These are phyloP conservation scores for Momotus momota DNA, from an alignment of 2,797 vertebrate genomes.

Conservation along the genomic window DNA sequence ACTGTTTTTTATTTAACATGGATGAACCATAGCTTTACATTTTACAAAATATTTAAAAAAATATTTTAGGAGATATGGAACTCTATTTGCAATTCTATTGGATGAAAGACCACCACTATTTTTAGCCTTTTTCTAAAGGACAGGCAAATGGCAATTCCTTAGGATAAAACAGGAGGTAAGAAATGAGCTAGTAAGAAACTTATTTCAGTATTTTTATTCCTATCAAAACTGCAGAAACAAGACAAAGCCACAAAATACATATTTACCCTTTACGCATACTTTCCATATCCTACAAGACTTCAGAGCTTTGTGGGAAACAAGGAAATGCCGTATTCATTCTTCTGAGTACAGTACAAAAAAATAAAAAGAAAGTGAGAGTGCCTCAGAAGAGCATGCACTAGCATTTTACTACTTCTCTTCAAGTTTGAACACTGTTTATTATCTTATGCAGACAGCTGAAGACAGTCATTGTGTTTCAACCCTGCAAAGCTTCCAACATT, in stretches of 20 bases:
- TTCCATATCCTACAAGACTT: background rate
- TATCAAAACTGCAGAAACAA: background rate
- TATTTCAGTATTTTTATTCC: background rate
- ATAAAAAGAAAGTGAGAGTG: constrained; percentile 39
- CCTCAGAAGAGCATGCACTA: background rate
- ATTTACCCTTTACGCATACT: background rate
- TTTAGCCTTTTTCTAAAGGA: background rate
- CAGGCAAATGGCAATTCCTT: background rate
- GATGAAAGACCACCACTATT: background rate
- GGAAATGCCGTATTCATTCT: background rate
- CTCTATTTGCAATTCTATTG: background rate
- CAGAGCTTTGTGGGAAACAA: background rate
- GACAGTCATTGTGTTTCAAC: constrained; percentile 31
- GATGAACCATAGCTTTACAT: background rate
- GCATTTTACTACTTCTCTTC: constrained; percentile 8
- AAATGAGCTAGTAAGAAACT: background rate
- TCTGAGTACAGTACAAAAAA: background rate
- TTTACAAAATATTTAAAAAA: background rate
- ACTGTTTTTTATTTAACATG: background rate
- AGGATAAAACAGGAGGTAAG: background rate
- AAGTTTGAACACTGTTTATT: constrained; percentile 43
- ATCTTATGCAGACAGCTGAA: constrained; percentile 46
- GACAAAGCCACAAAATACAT: background rate
- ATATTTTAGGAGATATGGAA: background rate
- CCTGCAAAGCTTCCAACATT: constrained; percentile 34